Base-by-base conservation (phyloP, 2,888 invertebrate species). In the Phrixothrix hirtus region DNA sequence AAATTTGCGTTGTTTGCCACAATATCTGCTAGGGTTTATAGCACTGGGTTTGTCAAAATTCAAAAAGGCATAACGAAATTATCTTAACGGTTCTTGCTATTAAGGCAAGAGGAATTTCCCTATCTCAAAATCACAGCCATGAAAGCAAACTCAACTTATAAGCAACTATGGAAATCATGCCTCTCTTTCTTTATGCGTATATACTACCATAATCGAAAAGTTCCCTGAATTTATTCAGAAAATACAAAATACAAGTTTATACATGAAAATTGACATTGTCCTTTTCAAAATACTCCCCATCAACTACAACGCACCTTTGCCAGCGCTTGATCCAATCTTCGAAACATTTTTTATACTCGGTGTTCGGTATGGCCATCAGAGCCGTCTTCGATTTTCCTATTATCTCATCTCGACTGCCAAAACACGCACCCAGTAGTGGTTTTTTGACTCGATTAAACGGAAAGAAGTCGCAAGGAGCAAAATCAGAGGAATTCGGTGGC, bases 391-490 rank as follows among this genome's bases (percentile, higher is more conserved):
- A 15, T 2, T 12, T 12, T 36, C 13, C 16, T 2, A 15, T n/a
- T 36, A 15, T 21, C 36, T 14, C 14, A 1, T 36, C n/a, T 30
- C 2, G 31, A 12, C 31, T 30, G n/a, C n/a, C 12, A 30, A 7
- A 30, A 30, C 3, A 10, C 31, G 31, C 10, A n/a, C 7, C 31
- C 6, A 6, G 1, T 6, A 30, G 10, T 6, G 31, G 10, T 12
- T 11, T 11, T 30, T 30, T 10, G 6, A 10, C 10, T 12, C 1
- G 12, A 1, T 1, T n/a, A 10, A 36, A 36, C 21, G 13, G 4
- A 1, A 36, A 36, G 21, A 36, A 36, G 3, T 36, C 36, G 16
- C 36, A 36, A 13, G 36, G 36, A 2, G 36, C 13, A n/a, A 15
- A n/a, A 36, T 36, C 2, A 9, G 36, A 13, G 9, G 14, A 14